Conservation (phyloP, 2,113 vertebrate genomes). For the Pseudorhombus dupliciocellatus region DNA sequence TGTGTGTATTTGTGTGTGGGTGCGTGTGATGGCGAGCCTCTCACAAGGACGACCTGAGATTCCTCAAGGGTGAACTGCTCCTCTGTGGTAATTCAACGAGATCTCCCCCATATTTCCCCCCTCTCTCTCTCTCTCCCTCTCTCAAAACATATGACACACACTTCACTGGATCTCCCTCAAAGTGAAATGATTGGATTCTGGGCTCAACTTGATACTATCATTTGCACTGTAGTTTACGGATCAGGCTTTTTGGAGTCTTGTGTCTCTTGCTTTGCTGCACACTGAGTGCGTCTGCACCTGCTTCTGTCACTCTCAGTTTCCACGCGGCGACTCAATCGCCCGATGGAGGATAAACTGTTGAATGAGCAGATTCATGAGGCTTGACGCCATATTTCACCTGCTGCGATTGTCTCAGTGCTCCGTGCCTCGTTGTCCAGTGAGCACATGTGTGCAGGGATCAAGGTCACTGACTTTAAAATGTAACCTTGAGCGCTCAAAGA, state of each 20-base stretch:
- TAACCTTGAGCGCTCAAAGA: slow-evolving; percentile 58
- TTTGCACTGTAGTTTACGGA: slow-evolving; percentile 5
- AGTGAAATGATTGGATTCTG: slow-evolving; percentile 36
- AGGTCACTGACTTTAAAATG: slow-evolving; percentile 48
- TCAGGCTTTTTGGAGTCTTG: slow-evolving; percentile 20
- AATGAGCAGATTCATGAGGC: slow-evolving; percentile 32
- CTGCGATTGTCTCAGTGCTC: slow-evolving; percentile 5
- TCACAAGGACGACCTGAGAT: slow-evolving; percentile 79
- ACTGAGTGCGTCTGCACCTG: slow-evolving; percentile 10
- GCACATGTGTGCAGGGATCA: slow-evolving; percentile 39
- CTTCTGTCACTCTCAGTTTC: slow-evolving; percentile 23
- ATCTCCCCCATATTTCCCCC: slow-evolving; percentile 35
- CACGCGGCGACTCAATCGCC: not conserved
- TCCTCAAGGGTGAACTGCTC: slow-evolving; percentile 76
- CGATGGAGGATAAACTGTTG: slow-evolving; percentile 5
- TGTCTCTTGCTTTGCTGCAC: slow-evolving; percentile 30
- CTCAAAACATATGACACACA: slow-evolving; percentile 41
- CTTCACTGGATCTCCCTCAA: slow-evolving; percentile 49
- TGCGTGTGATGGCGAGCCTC: slow-evolving; percentile 45
- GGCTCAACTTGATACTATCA: slow-evolving; percentile 25
- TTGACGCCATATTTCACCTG: slow-evolving; percentile 39
- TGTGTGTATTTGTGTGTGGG: not conserved
- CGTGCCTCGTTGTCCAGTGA: not conserved
- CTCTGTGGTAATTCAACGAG: slow-evolving; percentile 61
- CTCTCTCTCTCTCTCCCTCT: not conserved